Evolutionary conservation across 2,797 vertebrate species (phyloP).

Genomic region (Menidia menidia): DNA sequence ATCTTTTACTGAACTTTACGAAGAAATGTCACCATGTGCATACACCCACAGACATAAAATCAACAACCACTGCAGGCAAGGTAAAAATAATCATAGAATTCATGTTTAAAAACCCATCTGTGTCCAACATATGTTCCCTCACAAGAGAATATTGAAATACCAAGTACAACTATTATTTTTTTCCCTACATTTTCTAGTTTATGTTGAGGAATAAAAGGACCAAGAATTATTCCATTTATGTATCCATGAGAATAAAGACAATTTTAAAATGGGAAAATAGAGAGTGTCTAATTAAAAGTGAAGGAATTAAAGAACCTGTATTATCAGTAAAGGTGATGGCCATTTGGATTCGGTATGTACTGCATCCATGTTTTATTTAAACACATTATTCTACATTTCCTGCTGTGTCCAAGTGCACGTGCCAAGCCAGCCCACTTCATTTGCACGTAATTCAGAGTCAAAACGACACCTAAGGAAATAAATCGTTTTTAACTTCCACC

Average conservation of each 20-base stretch:
- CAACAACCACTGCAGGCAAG: neutral
- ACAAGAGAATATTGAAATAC: too few species aligned
- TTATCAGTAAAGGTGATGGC: neutral
- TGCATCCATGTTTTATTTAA: neutral
- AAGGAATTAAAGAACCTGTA: too few species aligned
- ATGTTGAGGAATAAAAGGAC: neutral
- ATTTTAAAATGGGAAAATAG: too few species aligned
- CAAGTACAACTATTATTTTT: too few species aligned
- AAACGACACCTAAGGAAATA: too few species aligned
- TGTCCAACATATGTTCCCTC: neutral
- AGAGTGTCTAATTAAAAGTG: neutral
- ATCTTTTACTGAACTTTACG: constrained; percentile 20
- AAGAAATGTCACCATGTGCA: constrained; percentile 19
- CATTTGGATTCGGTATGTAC: neutral
- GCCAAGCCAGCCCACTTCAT: neutral
- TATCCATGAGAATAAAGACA: neutral
- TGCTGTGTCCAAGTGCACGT: neutral
- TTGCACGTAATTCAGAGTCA: too few species aligned
- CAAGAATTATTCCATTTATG: neutral
- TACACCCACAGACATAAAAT: neutral
- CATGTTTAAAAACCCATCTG: neutral
- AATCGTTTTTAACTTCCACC: too few species aligned
- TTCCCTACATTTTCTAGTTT: neutral
- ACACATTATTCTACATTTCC: neutral
- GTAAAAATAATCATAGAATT: neutral